phyloP scores from a whole-genome alignment of 64 coral and sea anemone genomes.

The Montipora sp. region DNA sequence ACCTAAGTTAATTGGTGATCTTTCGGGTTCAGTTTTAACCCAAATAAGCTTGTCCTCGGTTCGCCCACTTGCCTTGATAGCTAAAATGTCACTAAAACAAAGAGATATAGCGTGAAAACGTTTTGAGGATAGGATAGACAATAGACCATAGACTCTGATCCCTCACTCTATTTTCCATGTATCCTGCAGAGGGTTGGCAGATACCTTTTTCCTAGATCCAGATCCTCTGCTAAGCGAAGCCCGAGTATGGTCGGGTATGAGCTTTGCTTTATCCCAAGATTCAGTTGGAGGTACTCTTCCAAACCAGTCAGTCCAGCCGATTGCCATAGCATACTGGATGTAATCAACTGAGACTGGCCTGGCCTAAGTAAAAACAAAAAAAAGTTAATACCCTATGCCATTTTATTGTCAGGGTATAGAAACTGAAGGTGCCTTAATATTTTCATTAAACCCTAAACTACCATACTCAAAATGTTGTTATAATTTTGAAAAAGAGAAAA shows the following conservation, averaged over 20 bases:
- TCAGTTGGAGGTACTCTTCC: constrained; percentile 27
- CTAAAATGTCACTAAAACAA: constrained; percentile 23
- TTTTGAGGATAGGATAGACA: background rate
- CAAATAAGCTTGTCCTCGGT: constrained; percentile 5
- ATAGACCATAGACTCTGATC: background rate
- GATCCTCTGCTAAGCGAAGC: constrained; percentile 47
- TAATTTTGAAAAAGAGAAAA: too few relatives aligned
- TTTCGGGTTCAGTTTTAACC: constrained; percentile 26
- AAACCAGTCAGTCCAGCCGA: constrained; percentile 21
- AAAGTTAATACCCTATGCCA: background rate
- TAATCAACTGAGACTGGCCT: constrained; percentile 57
- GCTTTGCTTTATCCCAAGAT: constrained; percentile 28
- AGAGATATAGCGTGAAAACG: background rate
- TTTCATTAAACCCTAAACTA: background rate
- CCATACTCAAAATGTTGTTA: too few relatives aligned
- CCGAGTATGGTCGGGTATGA: constrained; percentile 54
- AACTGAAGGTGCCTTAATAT: too few relatives aligned
- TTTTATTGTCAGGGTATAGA: background rate
- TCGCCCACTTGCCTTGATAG: background rate
- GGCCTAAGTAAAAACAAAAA: background rate
- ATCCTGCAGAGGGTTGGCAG: background rate
- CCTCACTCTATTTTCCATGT: background rate
- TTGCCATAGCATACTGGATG: constrained; percentile 57
- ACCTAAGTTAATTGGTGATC: constrained; percentile 7
- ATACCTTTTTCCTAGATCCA: constrained; percentile 58